Evolutionary conservation across 2,113 vertebrate genomes (phyloP).

Genomic region (Perca schrenkii): DNA sequence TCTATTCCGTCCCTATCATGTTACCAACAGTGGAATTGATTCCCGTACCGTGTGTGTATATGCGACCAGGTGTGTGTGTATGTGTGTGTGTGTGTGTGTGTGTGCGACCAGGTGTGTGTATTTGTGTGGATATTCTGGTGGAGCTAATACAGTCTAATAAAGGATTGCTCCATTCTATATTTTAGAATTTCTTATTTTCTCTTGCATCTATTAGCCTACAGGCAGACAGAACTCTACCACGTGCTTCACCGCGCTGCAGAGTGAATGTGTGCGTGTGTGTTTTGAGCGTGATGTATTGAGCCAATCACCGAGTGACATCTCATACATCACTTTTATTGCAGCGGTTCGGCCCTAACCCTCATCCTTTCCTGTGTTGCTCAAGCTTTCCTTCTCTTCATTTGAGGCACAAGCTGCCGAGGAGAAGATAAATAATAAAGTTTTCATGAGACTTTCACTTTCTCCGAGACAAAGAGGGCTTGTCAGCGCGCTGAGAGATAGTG

Average conservation of each 20-base stretch:
- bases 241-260: not conserved
- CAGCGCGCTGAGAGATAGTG: slow-evolving; percentile 37
- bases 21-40: no score
- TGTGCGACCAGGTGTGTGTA: not conserved
- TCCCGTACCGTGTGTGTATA: not conserved
- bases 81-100: not conserved
- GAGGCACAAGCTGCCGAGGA: slow-evolving; percentile 24
- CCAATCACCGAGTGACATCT: slow-evolving; percentile 74
- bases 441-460: slow-evolving; percentile 73
- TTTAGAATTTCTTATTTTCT: slow-evolving; percentile 64
- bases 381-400: slow-evolving; percentile 60
- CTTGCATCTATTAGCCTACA: slow-evolving; percentile 52
- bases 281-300: slow-evolving; percentile 79
- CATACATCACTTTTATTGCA: slow-evolving; percentile 86
- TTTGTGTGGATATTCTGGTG: not conserved
- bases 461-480: slow-evolving; percentile 67
- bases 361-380: slow-evolving; percentile 68
- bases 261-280: slow-evolving; percentile 21
- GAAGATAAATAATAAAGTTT: slow-evolving; percentile 80
- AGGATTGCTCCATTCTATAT: slow-evolving; percentile 46
- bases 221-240: slow-evolving; percentile 31
- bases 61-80: not conserved
- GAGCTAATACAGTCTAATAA: slow-evolving; percentile 55
- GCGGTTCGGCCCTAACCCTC: slow-evolving; percentile 70
- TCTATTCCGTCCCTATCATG: no score